A percentile compares a stretch with the other conserved stretches of the same genome.
Conservation (phyloP, 64 coral and sea anemone species). For the Cladopsammia gracilis region DNA sequence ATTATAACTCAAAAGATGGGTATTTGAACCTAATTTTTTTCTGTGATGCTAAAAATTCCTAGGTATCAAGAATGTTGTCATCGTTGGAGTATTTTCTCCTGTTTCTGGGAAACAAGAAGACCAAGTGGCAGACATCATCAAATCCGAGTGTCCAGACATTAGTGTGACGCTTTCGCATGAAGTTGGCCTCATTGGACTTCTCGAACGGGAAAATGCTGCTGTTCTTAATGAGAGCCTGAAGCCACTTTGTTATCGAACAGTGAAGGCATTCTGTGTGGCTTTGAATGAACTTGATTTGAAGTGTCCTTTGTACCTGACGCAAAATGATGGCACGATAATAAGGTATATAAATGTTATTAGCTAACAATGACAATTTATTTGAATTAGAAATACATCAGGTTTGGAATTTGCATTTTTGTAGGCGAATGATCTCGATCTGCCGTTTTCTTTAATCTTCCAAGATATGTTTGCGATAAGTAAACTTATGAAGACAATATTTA, state of each 20-base stretch:
- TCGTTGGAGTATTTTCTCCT: slow-evolving; percentile 90
- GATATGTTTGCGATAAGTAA: too few relatives aligned
- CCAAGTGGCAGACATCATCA: slow-evolving; percentile 64
- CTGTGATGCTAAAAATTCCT: background rate
- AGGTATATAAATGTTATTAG: slow-evolving; percentile 12
- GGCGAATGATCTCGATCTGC: too few relatives aligned
- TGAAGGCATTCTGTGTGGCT: slow-evolving; percentile 67
- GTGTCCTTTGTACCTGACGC: slow-evolving; percentile 92
- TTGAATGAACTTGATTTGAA: slow-evolving; percentile 61
- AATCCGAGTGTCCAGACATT: slow-evolving; percentile 37
- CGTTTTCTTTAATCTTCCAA: too few relatives aligned
- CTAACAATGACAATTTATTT: too few relatives aligned
- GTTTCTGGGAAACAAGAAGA: slow-evolving; percentile 73
- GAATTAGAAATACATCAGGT: too few relatives aligned
- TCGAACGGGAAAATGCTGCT: slow-evolving; percentile 90
- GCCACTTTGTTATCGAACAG: slow-evolving; percentile 77
- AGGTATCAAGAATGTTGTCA: slow-evolving; percentile 79
- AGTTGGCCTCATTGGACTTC: slow-evolving; percentile 72
- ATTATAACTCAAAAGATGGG: background rate
- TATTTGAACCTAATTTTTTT: background rate
- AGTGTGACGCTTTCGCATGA: slow-evolving; percentile 92
- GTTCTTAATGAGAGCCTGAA: slow-evolving; percentile 93
- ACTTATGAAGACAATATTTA: too few relatives aligned
- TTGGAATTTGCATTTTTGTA: too few relatives aligned
- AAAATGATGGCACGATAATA: slow-evolving; percentile 95